Base-by-base conservation (phyloP, 2,888 invertebrate species). In the Ormyrus labotus region DNA sequence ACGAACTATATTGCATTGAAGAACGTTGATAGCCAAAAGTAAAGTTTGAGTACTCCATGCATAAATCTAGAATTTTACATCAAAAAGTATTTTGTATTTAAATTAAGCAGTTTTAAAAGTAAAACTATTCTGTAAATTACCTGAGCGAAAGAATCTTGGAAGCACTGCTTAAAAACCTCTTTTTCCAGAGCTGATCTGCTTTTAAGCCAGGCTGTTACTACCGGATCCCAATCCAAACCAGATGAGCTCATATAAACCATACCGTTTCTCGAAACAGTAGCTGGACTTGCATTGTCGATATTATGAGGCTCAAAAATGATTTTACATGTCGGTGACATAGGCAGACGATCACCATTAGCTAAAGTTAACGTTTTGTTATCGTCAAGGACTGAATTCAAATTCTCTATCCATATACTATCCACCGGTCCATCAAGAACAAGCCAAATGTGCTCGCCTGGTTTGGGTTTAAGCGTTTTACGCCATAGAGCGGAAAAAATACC, bases 161-260 rank as follows among this genome's bases (percentile, higher is more conserved):
- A 93, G 60, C 92, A 89, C 51, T 91, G 89, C 81, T 91, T 91
- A 75, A 93, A 90, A 72, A 94, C 92, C 83, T 93, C 91, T 87
- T 92, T 94, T 92, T 83, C 94, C 91, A 53, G 91, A 87, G 72
- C 93, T 92, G 84, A 94, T 90, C 93, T 93, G 89, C 89, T 91
- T 88, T 95, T 96, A 0, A 97, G 89, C 97, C 97, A 97, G 0
- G 95, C 96, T 81, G 93, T 94, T 0, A 98, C 93, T 74, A 98
- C 96, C 87, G 98, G 98, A 86, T 94, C 94, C 96, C 98, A 99
- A 88, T 96, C 96, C 69, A 99, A 91, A 0, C 98, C 98, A 0
- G 98, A 98, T 0, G 98, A 97, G 87, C 98, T 98, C 98, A 99
- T 99, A 89, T 98, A 99, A 6, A 97, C 96, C 96, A 96, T 96